Conservation (phyloP, 1,140 invertebrate species). For the Nebria ingens region DNA sequence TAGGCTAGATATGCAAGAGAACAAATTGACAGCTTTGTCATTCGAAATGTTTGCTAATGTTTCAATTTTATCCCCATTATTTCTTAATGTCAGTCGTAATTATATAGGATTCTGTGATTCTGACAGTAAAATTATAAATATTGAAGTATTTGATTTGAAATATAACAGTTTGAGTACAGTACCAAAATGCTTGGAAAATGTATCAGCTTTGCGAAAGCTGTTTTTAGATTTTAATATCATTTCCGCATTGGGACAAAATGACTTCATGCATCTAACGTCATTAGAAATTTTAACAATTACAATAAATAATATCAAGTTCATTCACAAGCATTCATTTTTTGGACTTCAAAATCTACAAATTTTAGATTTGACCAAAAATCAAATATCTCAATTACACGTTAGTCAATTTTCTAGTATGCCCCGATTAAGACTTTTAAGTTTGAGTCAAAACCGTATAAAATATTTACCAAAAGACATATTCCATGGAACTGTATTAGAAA, state of each 20-base stretch:
- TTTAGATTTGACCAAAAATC: slow-evolving; percentile 69
- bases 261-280: slow-evolving; percentile 54
- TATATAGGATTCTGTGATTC: slow-evolving; percentile 48
- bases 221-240: slow-evolving; percentile 67
- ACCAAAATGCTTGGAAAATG: slow-evolving; percentile 48
- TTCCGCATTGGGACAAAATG: slow-evolving; percentile 53
- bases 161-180: slow-evolving; percentile 55
- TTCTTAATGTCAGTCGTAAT: slow-evolving; percentile 60
- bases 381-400: slow-evolving; percentile 62
- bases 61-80: slow-evolving; percentile 46
- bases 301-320: slow-evolving; percentile 59
- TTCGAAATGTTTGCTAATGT: slow-evolving; percentile 55
- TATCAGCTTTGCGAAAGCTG: slow-evolving; percentile 52
- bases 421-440: slow-evolving; percentile 62
- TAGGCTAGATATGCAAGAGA: slow-evolving; percentile 61
- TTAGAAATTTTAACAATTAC: slow-evolving; percentile 65
- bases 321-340: slow-evolving; percentile 63
- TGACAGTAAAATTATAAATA: slow-evolving; percentile 41
- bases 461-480: slow-evolving; percentile 70
- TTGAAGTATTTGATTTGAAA: slow-evolving; percentile 60
- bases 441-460: slow-evolving; percentile 64
- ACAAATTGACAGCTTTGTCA: slow-evolving; percentile 54
- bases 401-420: slow-evolving; percentile 71
- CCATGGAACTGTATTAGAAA: slow-evolving; percentile 66
- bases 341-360: slow-evolving; percentile 62